Base-by-base conservation (phyloP, 2,797 vertebrate species). In the Trachurus trachurus region DNA sequence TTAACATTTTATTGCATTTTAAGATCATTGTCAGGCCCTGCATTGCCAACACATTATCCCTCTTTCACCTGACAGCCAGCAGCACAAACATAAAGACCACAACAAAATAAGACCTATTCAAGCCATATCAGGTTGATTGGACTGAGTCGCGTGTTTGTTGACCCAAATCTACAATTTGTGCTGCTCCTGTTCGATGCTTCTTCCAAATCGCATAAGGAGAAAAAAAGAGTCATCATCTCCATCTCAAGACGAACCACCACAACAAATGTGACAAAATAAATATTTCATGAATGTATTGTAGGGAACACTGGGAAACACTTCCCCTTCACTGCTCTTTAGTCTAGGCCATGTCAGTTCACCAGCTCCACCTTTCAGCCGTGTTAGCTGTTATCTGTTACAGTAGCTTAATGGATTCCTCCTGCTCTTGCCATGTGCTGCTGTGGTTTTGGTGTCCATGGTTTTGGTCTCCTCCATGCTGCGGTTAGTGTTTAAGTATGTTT, bases 1-100 rank as follows among this genome's bases (percentile, higher is more conserved):
- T 83, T 86, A 85, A 71, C 73, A 63, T 89, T 84, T 86, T 84
- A 83, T 85, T 83, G 44, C 78, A 16, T 78, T 73, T 83, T 86
- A 78, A 69, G 59, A 77, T 85, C 76, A 76, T 57, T 88, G 70
- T 90, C 53, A 57, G 77, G n/a, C 45, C 9, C 8, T 40, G 58
- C 61, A 22, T 50, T 57, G 65, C 61, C 42, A 80, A 62, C 64
- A 71, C 44, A 74, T 74, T 72, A 63, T 60, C 39, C 34, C 61
- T 62, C 73, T 76, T 78, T 59, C 59, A 59, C 65, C 63, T 53
- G 57, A 58, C 68, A 64, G 54, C 34, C 47, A 75, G 61, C 26
- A 67, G 84, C 59, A 62, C 63, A 80, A 61, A 66, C 59, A 72
- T 61, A 54, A 67, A 85, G 69, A 49, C 16, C 12, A 60, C 49